phyloP scores from a whole-genome alignment of 2,888 invertebrate genomes.

The Tryphoninae sp. region DNA sequence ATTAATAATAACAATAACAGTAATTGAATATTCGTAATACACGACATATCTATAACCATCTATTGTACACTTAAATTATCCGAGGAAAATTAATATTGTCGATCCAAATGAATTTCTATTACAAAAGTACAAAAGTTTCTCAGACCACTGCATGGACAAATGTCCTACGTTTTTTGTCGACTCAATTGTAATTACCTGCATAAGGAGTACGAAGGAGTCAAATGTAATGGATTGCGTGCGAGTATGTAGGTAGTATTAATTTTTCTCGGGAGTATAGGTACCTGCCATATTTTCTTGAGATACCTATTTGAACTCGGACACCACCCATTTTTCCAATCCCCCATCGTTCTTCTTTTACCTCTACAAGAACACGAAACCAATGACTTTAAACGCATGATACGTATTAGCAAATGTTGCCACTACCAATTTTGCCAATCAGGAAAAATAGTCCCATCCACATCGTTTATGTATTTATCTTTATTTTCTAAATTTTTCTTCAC shows the following conservation, averaged over 20 bases:
- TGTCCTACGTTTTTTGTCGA: too few species aligned
- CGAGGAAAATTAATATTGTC: conserved; percentile 20
- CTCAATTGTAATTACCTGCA: too few species aligned
- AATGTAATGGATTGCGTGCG: neutral
- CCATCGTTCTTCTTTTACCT: neutral
- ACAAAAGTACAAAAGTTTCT: too few species aligned
- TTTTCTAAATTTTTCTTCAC: conserved; percentile 10
- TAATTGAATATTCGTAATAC: conserved; percentile 32
- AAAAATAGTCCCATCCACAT: neutral
- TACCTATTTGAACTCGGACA: conserved; percentile 1
- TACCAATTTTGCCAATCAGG: neutral
- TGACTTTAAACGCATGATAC: conserved; percentile 3
- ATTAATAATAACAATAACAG: conserved; percentile 25
- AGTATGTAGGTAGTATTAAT: neutral
- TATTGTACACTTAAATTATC: neutral
- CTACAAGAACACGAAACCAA: neutral
- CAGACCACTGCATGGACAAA: too few species aligned
- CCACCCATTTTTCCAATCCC: conserved; percentile 22
- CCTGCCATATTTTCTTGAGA: conserved; percentile 31
- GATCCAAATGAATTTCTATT: neutral
- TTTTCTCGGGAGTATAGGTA: conserved; percentile 1
- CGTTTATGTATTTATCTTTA: conserved; percentile 1
- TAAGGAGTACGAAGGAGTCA: too few species aligned
- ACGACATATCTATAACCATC: conserved; percentile 38
- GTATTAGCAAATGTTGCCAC: conserved; percentile 31